Evolutionary conservation across 2,888 invertebrate genomes (phyloP).

Genomic region (Spisula subtruncata): DNA sequence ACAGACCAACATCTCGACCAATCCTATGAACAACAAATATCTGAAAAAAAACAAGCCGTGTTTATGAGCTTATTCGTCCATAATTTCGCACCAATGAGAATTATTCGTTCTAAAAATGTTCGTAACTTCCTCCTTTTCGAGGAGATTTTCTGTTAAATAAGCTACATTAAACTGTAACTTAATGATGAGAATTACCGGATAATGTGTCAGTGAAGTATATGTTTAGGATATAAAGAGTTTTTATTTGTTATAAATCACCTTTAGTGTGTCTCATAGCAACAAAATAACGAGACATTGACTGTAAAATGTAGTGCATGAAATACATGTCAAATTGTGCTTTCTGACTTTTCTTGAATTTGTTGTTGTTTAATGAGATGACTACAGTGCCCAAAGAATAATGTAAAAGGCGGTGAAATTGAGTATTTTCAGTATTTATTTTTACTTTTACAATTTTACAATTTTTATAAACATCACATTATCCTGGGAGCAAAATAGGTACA

Average conservation of each 20-base stretch:
- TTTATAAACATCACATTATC: too few species aligned
- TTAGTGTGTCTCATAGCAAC: not conserved
- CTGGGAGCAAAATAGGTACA: too few species aligned
- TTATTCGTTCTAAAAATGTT: not conserved
- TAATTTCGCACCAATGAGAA: not conserved
- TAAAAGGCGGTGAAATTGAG: too few species aligned
- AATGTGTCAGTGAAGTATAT: not conserved
- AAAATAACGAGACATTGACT: not conserved
- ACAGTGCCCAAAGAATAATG: too few species aligned
- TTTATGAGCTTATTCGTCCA: not conserved
- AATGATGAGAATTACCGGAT: not conserved
- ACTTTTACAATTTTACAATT: too few species aligned
- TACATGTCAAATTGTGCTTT: too few species aligned
- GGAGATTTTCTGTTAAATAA: not conserved
- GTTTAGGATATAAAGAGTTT: not conserved
- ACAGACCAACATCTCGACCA: not conserved
- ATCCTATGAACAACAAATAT: not conserved
- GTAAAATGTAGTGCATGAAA: too few species aligned
- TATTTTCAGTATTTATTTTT: too few species aligned
- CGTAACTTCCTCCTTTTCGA: not conserved
- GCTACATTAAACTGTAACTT: not conserved
- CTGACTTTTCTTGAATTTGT: too few species aligned
- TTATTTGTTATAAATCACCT: not conserved
- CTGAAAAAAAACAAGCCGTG: not conserved
- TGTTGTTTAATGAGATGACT: too few species aligned